Evolutionary conservation across 2,113 vertebrate genomes (phyloP).

Genomic region (Hipposideros armiger): DNA sequence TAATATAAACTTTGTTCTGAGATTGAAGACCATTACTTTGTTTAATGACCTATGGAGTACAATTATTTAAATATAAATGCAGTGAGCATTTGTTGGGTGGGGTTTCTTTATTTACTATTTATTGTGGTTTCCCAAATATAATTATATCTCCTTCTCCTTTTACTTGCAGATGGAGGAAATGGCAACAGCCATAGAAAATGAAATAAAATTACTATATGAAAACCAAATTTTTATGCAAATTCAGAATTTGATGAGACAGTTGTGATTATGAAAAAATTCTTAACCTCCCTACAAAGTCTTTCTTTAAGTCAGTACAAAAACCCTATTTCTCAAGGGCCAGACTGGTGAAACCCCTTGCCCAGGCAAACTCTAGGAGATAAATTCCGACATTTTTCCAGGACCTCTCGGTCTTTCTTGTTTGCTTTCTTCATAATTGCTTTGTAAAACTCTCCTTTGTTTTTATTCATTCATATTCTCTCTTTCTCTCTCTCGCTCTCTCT

Average conservation of each 20-base stretch:
- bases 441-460: constrained; percentile 20
- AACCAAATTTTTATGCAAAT: constrained; percentile 26
- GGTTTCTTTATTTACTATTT: constrained; percentile 6
- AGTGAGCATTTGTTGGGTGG: neutral
- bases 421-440: neutral
- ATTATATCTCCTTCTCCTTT: neutral
- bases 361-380: neutral
- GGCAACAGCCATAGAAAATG: neutral
- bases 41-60: neutral
- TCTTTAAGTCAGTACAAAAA: neutral
- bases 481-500: too few relatives aligned
- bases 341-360: neutral
- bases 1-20: constrained; percentile 20
- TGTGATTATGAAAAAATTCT: neutral
- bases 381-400: neutral
- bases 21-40: neutral
- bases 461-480: neutral
- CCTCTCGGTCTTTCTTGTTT: neutral
- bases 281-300: neutral
- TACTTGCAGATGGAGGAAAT: neutral
- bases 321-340: neutral
- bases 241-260: neutral
- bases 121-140: neutral
- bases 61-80: constrained; percentile 44
- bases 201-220: neutral